A percentile compares a stretch with the other conserved stretches of the same genome.
Conservation (phyloP, 2,113 vertebrate genomes). For the Atherinomorus stipes region DNA sequence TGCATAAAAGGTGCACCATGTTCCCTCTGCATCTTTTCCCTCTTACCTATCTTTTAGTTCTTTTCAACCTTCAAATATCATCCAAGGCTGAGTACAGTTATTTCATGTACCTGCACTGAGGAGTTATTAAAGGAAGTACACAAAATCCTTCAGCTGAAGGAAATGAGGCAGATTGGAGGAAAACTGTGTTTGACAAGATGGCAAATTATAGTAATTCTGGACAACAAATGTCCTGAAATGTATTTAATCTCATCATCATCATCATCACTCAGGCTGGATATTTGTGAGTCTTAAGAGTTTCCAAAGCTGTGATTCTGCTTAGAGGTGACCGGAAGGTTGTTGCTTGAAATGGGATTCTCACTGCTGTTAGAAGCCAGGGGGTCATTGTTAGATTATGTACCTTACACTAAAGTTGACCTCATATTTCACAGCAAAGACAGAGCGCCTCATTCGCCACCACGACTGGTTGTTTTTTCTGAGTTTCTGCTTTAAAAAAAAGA, state of each 20-base stretch:
- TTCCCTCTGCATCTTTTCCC: slow-evolving; percentile 4
- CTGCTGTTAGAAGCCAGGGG: slow-evolving; percentile 36
- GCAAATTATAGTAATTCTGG: slow-evolving; percentile 25
- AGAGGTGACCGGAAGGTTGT: slow-evolving; percentile 46
- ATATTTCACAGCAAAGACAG: slow-evolving; percentile 39
- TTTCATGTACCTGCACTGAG: slow-evolving; percentile 5
- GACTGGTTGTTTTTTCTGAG: slow-evolving; percentile 12
- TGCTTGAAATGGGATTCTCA: slow-evolving; percentile 25
- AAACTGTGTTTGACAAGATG: not conserved
- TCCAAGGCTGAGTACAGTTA: slow-evolving; percentile 2
- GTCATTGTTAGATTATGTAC: slow-evolving; percentile 44
- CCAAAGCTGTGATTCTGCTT: slow-evolving; percentile 39
- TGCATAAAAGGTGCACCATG: slow-evolving; percentile 1
- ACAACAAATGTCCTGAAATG: slow-evolving; percentile 20
- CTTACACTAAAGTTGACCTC: slow-evolving; percentile 28
- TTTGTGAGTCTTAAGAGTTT: slow-evolving; percentile 13
- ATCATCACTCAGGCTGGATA: not conserved
- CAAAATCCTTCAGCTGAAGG: not conserved
- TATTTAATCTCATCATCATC: slow-evolving; percentile 13
- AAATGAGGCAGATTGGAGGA: not conserved
- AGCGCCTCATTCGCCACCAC: slow-evolving; percentile 39
- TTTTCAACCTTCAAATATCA: slow-evolving; percentile 13
- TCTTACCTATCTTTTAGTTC: slow-evolving; percentile 4
- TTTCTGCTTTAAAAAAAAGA: slow-evolving; percentile 46
- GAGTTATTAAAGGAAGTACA: not conserved